Percentiles rank a stretch among this genome's conserved stretches.
Evolutionary conservation across 2,797 vertebrate species (phyloP).

Genomic region (Melanotaenia pygmaea): DNA sequence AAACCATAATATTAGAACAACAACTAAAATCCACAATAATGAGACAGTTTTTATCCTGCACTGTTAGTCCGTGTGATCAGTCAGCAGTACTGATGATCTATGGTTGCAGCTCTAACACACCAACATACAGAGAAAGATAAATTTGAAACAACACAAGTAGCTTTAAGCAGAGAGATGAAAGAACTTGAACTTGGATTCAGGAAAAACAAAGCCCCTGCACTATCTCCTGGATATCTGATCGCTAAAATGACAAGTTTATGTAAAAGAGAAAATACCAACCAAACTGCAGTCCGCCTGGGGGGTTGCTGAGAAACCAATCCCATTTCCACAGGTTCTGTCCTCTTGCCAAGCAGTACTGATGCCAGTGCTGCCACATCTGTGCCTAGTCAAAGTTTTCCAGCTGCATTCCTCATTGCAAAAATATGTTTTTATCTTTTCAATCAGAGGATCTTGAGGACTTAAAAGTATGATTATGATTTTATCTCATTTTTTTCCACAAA

Average conservation of each 20-base stretch:
- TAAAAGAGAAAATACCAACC: slow-evolving; percentile 36
- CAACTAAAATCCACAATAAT: background rate
- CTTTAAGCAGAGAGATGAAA: background rate
- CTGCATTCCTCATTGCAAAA: slow-evolving; percentile 42
- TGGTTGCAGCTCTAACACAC: background rate
- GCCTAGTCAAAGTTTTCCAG: slow-evolving; percentile 37
- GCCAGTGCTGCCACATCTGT: slow-evolving; percentile 58
- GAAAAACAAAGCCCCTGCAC: background rate
- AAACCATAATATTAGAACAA: background rate
- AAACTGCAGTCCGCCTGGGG: slow-evolving; percentile 42
- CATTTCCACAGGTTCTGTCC: slow-evolving; percentile 41
- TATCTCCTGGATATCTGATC: slow-evolving; percentile 39
- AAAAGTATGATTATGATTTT: slow-evolving; percentile 24
- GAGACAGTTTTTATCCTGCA: background rate
- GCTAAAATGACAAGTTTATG: slow-evolving; percentile 48
- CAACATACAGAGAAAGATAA: background rate
- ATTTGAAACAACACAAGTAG: background rate
- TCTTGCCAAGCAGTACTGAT: slow-evolving; percentile 32
- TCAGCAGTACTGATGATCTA: background rate
- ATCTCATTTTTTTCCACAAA: slow-evolving; percentile 1
- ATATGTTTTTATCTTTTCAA: slow-evolving; percentile 47
- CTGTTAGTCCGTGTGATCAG: background rate
- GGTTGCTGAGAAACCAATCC: slow-evolving; percentile 41
- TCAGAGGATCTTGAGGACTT: slow-evolving; percentile 15
- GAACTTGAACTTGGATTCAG: slow-evolving; percentile 2